Conservation (phyloP, 2,888 invertebrate species). For the Cosmia pyralina region DNA sequence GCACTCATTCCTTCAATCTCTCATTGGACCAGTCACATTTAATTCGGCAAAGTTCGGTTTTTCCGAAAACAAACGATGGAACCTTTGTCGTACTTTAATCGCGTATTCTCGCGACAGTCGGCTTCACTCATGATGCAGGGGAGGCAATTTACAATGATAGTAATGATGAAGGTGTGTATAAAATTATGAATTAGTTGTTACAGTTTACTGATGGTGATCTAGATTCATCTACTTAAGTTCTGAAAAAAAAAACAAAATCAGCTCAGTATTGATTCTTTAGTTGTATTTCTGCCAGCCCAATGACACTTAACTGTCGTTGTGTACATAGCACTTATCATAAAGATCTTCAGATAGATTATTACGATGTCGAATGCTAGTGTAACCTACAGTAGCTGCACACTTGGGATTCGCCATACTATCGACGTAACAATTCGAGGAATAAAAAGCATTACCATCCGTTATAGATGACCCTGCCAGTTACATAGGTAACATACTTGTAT, state of each 20-base stretch:
- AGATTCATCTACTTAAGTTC: not conserved
- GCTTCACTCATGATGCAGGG: not conserved
- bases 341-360: not conserved
- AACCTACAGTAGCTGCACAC: conserved; percentile 1
- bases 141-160: no score
- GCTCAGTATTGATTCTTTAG: not conserved
- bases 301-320: no score
- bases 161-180: not conserved
- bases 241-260: not conserved
- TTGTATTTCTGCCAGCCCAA: not conserved
- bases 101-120: not conserved
- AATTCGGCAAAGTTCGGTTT: no score
- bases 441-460: not conserved
- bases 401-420: conserved; percentile 8
- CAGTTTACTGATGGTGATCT: not conserved
- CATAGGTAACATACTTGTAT: not conserved
- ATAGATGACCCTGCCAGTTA: not conserved
- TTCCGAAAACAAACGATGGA: no score
- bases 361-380: conserved; percentile 1
- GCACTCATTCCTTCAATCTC: no score
- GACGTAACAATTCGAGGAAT: conserved; percentile 3
- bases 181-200: not conserved
- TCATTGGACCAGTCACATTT: no score
- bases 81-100: no score
- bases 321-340: not conserved